phyloP scores from a whole-genome alignment of 2,888 invertebrate genomes.

The Acholoe squamosa region DNA sequence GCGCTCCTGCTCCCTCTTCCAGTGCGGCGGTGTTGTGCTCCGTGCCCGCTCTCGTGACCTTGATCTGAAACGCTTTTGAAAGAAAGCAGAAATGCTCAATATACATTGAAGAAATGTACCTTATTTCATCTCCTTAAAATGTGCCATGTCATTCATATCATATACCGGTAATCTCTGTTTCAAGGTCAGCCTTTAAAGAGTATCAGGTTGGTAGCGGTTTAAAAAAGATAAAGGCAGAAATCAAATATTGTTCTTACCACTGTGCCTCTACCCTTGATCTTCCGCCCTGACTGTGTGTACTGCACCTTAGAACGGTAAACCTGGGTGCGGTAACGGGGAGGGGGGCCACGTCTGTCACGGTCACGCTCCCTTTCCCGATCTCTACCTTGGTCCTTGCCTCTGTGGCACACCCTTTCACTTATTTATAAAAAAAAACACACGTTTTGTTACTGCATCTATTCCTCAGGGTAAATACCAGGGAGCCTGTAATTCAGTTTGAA shows the following conservation, averaged over 20 bases:
- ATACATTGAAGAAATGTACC: not conserved
- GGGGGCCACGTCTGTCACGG: conserved; percentile 65
- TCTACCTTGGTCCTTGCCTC: not conserved
- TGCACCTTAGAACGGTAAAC: conserved; percentile 60
- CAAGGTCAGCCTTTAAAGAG: not conserved
- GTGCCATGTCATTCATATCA: not conserved
- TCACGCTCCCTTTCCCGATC: conserved; percentile 22
- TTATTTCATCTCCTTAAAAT: no score
- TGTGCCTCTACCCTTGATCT: conserved; percentile 95
- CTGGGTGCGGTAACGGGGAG: conserved; percentile 70
- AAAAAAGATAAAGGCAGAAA: no score
- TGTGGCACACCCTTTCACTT: not conserved
- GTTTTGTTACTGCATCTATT: no score
- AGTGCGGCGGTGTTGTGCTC: conserved; percentile 96
- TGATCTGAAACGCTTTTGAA: conserved; percentile 66
- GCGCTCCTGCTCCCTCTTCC: conserved; percentile 86
- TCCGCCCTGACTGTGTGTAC: conserved; percentile 86
- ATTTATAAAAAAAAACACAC: no score
- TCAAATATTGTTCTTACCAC: conserved; percentile 88
- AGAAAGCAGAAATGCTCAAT: not conserved
- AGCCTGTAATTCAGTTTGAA: no score
- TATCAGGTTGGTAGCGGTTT: no score
- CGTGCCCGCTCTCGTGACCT: conserved; percentile 86
- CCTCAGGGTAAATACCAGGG: no score
- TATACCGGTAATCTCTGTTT: not conserved